Conservation (phyloP, 1,140 invertebrate species). For the Lycorma delicatula region DNA sequence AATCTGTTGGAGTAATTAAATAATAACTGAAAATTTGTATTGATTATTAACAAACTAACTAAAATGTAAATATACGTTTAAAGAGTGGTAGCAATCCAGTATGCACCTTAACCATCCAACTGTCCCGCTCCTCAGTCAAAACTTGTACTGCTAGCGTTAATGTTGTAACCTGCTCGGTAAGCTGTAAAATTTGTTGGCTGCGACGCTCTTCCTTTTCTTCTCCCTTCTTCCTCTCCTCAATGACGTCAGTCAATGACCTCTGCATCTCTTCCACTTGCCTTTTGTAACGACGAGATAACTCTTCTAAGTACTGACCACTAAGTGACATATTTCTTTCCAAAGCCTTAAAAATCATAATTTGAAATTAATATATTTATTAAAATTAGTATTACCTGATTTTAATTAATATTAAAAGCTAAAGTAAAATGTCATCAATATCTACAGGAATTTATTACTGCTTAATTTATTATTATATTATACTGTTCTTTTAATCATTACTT, state of each 20-base stretch:
- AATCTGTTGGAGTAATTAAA: no score
- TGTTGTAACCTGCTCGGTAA: conserved; percentile 52
- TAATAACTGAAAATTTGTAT: no score
- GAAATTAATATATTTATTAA: not conserved
- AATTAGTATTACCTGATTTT: no score
- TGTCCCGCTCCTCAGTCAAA: conserved; percentile 52
- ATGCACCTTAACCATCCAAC: conserved; percentile 48
- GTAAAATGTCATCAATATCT: no score
- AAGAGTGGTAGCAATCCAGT: conserved; percentile 9
- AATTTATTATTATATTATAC: no score
- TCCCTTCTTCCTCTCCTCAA: conserved; percentile 62
- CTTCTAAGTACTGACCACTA: conserved; percentile 90
- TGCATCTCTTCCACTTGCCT: conserved; percentile 94
- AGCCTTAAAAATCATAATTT: conserved; percentile 46
- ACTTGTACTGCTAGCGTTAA: conserved; percentile 44
- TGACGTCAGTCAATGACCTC: conserved; percentile 56
- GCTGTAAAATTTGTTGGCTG: conserved; percentile 48
- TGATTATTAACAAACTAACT: not conserved
- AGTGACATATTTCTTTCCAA: conserved; percentile 94
- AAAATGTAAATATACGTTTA: not conserved
- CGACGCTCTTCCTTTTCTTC: conserved; percentile 58
- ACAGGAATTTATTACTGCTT: no score
- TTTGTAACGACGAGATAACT: conserved; percentile 87
- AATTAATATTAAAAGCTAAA: no score
- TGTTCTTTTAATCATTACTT: no score